phyloP scores from a whole-genome alignment of 1,140 invertebrate genomes.

The Zaprionus gabonicus region DNA sequence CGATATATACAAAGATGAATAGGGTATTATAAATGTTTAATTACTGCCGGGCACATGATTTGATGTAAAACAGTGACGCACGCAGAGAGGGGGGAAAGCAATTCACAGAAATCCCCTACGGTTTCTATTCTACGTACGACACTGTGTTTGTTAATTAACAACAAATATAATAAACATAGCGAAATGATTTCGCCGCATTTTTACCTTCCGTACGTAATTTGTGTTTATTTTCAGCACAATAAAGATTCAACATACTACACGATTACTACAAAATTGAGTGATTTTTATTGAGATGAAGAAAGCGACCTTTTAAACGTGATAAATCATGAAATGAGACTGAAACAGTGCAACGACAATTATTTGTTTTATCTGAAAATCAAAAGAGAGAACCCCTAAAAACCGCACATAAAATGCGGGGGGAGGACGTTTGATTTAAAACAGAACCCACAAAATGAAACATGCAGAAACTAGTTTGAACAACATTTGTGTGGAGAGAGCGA shows the following conservation, averaged over 20 bases:
- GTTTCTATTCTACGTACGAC: background rate
- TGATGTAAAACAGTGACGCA: background rate
- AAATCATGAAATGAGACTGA: conserved; percentile 16
- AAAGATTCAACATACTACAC: conserved; percentile 24
- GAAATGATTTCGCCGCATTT: conserved; percentile 23
- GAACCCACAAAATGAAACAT: conserved; percentile 52
- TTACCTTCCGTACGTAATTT: conserved; percentile 50
- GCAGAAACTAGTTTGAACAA: conserved; percentile 75
- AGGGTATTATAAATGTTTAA: background rate
- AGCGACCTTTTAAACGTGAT: conserved; percentile 6
- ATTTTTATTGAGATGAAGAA: background rate
- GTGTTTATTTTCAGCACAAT: conserved; percentile 35
- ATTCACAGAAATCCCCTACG: background rate
- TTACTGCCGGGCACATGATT: conserved; percentile 8
- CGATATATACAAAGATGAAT: background rate
- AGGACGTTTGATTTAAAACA: conserved; percentile 47
- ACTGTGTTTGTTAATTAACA: background rate
- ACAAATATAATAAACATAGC: conserved; percentile 11
- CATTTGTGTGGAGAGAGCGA: conserved; percentile 40
- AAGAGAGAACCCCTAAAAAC: background rate
- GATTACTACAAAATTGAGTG: background rate
- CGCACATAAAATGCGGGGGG: conserved; percentile 10
- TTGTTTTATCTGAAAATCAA: background rate
- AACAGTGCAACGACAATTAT: background rate
- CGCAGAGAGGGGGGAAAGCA: background rate